These are phyloP conservation scores for Gambusia affinis DNA, from an alignment of 2,113 vertebrate genomes.

Conservation along the genomic window DNA sequence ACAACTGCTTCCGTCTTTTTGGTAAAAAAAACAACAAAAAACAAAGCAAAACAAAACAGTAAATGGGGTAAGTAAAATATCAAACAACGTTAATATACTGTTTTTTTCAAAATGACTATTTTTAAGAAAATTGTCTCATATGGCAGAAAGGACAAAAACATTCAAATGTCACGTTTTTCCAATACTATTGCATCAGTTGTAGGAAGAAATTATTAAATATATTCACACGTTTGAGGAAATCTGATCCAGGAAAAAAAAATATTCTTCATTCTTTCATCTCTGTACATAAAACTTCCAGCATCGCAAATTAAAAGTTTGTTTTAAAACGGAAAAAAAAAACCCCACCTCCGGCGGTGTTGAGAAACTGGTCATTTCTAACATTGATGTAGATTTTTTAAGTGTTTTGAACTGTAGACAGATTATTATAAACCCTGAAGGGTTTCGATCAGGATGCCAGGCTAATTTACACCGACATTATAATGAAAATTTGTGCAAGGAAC, in stretches of 20 bases:
- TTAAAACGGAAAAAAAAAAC: background rate
- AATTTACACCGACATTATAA: constrained; percentile 80
- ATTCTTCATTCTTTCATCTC: background rate
- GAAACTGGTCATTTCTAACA: background rate
- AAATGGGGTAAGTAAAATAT: too few species aligned
- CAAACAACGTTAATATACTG: too few species aligned
- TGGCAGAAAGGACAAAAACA: too few species aligned
- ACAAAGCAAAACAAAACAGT: too few species aligned
- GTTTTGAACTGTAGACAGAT: background rate
- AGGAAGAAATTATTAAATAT: background rate
- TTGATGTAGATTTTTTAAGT: background rate
- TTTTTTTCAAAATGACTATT: too few species aligned
- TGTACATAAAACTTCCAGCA: background rate
- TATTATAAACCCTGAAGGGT: background rate
- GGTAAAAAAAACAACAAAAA: too few species aligned
- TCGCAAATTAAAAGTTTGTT: background rate
- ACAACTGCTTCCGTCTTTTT: too few species aligned
- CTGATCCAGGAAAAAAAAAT: background rate
- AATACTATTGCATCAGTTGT: background rate
- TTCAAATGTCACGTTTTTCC: too few species aligned
- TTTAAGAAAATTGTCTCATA: too few species aligned
- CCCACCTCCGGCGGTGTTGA: background rate
- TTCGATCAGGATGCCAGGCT: constrained; percentile 51
- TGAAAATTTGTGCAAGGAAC: constrained; percentile 76
- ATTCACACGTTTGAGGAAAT: background rate